Evolutionary conservation across 2,797 vertebrate species (phyloP), one percentile per base, ranked within the genome.

Genomic region (Luscinia luscinia): DNA sequence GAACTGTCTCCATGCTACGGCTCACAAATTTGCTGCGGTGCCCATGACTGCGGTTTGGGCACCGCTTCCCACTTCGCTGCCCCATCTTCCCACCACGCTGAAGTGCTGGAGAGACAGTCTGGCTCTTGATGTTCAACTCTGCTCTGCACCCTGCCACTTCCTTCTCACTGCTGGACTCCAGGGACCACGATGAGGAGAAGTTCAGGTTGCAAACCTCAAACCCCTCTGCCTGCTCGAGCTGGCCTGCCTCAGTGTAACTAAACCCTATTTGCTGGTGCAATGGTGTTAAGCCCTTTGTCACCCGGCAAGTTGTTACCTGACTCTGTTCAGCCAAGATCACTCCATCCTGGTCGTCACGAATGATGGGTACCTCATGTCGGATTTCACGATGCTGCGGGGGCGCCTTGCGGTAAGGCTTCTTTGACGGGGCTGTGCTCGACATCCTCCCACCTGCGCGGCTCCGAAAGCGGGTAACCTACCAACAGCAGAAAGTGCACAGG

Each of bases 401-500:
- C 3, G 99, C 99, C 98, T 99, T 99, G 12, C 99, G 98, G 96
- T 99, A 99, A 38, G 99, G 99, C 97, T 99, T 99, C 98, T 99
- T 98, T 66, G 98, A 94, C 6, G 98, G 98, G 58, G 98, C 98
- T 6, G 98, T 94, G 75, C 98, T 99, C 23, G 98, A 98, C 99
- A 99, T 99, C 95, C 97, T 98, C 95, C 93, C 84, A 66, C 82
- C 63, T 90, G 74, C 12, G 82, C 26, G 90, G 83, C 68, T 93
- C 95, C n/a, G 0, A 88, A 91, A 91, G 88, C 3, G 0, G 68
- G 86, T 93, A 68, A 97, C 96, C 97, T 97, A 79, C 95, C 92
- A 92, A 96, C 58, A 87, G 95, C 94, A 94, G 86, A 96, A 87
- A 96, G 94, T 2, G 93, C 93, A 97, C 36, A 95, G 80, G 72